A percentile compares a stretch with the other conserved stretches of the same genome.
These are phyloP conservation scores for Chaenocephalus aceratus DNA, from an alignment of 2,113 vertebrate species.

Conservation along the genomic window DNA sequence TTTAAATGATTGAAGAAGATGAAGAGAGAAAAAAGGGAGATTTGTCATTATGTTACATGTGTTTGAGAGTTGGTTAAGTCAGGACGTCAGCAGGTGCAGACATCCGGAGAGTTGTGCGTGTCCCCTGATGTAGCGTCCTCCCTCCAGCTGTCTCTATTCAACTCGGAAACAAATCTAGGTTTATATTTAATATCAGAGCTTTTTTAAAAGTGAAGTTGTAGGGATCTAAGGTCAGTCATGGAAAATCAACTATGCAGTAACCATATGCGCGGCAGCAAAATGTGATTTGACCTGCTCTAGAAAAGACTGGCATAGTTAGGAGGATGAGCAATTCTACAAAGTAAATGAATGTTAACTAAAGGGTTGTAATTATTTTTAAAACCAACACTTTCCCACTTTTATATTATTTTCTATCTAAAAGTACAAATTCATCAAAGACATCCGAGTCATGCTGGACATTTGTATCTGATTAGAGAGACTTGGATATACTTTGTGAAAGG, in stretches of 20 bases:
- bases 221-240: not conserved
- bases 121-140: not conserved
- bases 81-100: not conserved
- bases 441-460: not conserved
- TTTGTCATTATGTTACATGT: not conserved
- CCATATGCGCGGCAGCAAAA: not conserved
- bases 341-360: not conserved
- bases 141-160: constrained; percentile 2
- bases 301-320: too few relatives aligned
- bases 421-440: not conserved
- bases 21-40: not conserved
- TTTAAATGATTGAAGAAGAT: not conserved
- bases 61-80: not conserved
- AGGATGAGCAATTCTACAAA: too few relatives aligned
- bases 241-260: not conserved
- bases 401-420: not conserved
- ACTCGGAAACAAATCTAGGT: constrained; percentile 1
- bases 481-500: not conserved
- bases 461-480: not conserved
- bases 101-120: not conserved
- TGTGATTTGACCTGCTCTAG: not conserved
- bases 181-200: not conserved
- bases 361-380: not conserved
- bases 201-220: not conserved
- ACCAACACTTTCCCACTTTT: not conserved